Conservation (phyloP, 1,140 invertebrate species). For the Cydia splendana region DNA sequence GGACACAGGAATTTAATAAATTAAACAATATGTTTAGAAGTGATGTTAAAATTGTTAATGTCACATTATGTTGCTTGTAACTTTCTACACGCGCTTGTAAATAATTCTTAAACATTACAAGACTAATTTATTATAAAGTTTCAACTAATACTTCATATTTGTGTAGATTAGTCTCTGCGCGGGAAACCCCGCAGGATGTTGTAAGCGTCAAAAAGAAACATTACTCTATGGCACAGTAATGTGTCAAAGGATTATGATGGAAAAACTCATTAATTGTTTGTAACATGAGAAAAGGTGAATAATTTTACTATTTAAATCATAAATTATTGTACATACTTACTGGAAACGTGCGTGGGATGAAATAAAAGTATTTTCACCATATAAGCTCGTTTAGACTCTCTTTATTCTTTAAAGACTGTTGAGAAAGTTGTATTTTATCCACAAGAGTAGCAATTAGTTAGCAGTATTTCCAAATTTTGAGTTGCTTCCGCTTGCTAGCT, state of each 20-base stretch:
- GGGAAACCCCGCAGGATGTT: constrained; percentile 17
- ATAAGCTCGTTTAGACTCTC: too few species aligned
- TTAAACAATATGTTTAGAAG: background rate
- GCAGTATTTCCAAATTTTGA: too few species aligned
- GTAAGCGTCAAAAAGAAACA: constrained; percentile 3
- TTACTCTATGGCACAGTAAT: background rate
- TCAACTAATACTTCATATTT: constrained; percentile 14
- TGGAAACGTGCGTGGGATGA: background rate
- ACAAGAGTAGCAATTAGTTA: too few species aligned
- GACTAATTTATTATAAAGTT: background rate
- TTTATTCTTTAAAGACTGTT: too few species aligned
- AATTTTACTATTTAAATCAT: background rate
- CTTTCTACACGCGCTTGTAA: background rate
- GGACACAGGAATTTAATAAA: background rate
- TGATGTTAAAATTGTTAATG: background rate
- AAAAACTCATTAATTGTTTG: background rate
- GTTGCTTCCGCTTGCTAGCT: too few species aligned
- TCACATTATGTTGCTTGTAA: background rate
- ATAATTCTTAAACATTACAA: background rate
- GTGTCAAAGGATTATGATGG: constrained; percentile 1
- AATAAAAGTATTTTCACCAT: too few species aligned
- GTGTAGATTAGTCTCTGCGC: constrained; percentile 11
- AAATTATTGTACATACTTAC: background rate
- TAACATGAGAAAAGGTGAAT: background rate
- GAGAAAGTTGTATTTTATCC: too few species aligned